phyloP scores from a whole-genome alignment of 2,797 vertebrate genomes.

The Hyperoplus lanceolatus region DNA sequence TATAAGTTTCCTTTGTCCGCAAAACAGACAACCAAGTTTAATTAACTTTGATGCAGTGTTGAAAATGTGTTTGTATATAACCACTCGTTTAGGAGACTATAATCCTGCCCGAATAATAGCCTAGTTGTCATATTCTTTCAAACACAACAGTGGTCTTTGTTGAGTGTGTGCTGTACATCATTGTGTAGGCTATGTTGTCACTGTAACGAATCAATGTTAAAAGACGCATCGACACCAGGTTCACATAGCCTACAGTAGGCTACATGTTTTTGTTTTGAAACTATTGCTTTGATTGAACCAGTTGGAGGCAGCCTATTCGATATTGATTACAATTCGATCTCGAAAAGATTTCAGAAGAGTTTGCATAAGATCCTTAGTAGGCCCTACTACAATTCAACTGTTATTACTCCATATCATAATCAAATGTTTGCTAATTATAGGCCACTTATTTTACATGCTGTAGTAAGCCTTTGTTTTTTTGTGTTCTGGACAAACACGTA shows the following conservation, averaged over 20 bases:
- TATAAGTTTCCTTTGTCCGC: neutral
- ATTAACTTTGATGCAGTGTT: neutral
- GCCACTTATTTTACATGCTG: neutral
- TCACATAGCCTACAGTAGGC: neutral
- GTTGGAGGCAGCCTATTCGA: neutral
- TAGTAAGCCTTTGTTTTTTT: neutral
- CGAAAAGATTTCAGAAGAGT: too few relatives aligned
- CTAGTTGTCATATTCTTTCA: constrained; percentile 30
- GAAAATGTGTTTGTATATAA: neutral
- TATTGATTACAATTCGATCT: neutral
- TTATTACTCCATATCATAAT: neutral
- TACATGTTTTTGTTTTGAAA: neutral
- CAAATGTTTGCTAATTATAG: neutral
- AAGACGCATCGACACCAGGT: neutral
- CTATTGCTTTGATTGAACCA: neutral
- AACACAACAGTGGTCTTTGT: constrained; percentile 39
- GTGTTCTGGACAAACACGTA: neutral
- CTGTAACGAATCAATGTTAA: neutral
- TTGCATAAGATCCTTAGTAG: too few relatives aligned
- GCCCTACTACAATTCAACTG: neutral
- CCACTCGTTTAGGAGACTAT: neutral
- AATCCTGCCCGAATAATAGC: constrained; percentile 25
- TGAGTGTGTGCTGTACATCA: neutral
- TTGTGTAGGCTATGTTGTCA: neutral
- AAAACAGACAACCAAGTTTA: neutral